Evolutionary conservation across 2,888 invertebrate species (phyloP).

Genomic region (Polyploca ridens): DNA sequence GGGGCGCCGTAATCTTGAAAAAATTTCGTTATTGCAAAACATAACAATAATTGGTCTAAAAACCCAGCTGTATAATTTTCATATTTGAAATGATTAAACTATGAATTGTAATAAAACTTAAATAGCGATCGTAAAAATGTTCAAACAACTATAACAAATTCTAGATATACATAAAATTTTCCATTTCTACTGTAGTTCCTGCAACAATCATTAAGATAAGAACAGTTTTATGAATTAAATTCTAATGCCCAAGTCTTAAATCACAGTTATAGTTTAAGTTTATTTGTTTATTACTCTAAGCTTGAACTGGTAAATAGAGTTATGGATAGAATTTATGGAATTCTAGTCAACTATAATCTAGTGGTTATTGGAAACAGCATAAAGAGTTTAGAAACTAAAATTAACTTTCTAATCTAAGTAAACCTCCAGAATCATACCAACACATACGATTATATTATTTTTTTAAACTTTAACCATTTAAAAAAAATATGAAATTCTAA

Average conservation of each 20-base stretch:
- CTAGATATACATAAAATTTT: too few relatives aligned
- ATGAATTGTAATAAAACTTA: not conserved
- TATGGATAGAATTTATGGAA: conserved; percentile 1
- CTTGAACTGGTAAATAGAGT: not conserved
- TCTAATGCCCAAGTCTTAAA: not conserved
- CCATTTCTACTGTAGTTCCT: not conserved
- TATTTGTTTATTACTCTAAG: not conserved
- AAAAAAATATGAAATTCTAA: too few relatives aligned
- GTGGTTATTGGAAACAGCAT: too few relatives aligned
- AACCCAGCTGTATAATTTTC: not conserved
- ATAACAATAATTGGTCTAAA: too few relatives aligned
- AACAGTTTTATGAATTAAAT: not conserved
- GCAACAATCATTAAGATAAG: not conserved
- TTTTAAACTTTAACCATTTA: too few relatives aligned
- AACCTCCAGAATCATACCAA: too few relatives aligned
- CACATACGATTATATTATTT: too few relatives aligned
- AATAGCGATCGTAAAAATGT: not conserved
- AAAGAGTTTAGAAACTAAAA: too few relatives aligned
- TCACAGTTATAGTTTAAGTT: not conserved
- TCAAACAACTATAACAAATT: too few relatives aligned
- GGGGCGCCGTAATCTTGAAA: too few relatives aligned
- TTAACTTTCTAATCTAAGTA: too few relatives aligned
- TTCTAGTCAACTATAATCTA: not conserved
- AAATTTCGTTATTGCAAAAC: too few relatives aligned
- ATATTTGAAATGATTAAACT: not conserved